Conservation (phyloP, 2,113 vertebrate species). For the Serinus canaria region DNA sequence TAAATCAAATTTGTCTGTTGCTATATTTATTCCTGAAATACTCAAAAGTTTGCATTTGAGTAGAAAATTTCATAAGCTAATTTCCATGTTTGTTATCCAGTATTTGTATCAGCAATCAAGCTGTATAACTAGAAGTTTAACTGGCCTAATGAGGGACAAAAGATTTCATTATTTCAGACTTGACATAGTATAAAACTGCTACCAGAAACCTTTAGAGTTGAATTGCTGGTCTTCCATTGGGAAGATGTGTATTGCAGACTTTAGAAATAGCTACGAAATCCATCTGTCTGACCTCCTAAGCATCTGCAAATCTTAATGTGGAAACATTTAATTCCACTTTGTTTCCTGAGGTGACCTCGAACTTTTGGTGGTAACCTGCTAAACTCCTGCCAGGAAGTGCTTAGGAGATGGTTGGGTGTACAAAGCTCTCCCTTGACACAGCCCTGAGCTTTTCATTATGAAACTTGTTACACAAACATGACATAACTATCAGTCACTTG, state of each 20-base stretch:
- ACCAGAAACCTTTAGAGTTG: not conserved
- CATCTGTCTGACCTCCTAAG: not conserved
- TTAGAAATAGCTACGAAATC: not conserved
- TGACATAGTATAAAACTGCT: not conserved
- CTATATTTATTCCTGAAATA: not conserved
- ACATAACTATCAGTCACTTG: not conserved
- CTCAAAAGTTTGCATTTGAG: not conserved
- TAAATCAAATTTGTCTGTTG: not conserved
- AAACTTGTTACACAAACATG: not conserved
- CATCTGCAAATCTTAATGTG: not conserved
- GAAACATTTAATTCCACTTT: constrained; percentile 21
- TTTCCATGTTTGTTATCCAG: not conserved
- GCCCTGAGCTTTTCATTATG: not conserved
- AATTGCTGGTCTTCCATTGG: not conserved
- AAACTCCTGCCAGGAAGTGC: not conserved
- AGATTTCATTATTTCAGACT: not conserved
- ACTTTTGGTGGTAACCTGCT: not conserved
- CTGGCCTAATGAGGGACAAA: not conserved
- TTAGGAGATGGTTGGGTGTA: not conserved
- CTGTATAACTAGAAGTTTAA: not conserved
- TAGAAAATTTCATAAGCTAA: not conserved
- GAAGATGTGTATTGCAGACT: not conserved
- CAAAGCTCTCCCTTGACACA: not conserved
- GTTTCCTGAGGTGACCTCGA: not conserved
- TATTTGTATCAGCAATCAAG: not conserved